Evolutionary conservation across 2,797 vertebrate species (phyloP).

Genomic region (Urophycis tenuis): DNA sequence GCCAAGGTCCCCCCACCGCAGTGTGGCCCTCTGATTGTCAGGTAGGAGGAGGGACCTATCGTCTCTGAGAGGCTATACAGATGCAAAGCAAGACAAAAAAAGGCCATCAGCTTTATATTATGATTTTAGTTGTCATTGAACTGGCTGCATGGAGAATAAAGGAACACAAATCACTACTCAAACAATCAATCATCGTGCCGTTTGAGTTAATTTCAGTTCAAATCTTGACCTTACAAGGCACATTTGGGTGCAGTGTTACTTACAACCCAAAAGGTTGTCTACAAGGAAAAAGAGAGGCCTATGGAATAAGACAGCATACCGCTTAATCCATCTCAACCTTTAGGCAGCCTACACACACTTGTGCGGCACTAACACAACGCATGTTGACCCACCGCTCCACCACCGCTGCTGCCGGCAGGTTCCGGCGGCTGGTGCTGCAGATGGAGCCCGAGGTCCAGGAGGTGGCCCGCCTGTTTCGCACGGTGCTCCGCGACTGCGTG

Average conservation of each 20-base stretch:
- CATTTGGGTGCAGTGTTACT: background rate
- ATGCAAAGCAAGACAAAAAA: background rate
- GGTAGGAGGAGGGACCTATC: conserved; percentile 51
- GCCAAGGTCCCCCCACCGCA: conserved; percentile 70
- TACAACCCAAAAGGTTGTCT: background rate
- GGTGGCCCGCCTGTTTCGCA: conserved; percentile 71
- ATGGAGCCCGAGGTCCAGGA: conserved; percentile 73
- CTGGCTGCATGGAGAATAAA: background rate
- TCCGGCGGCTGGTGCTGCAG: conserved; percentile 70
- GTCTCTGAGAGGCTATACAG: background rate
- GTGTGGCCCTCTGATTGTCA: conserved; percentile 74
- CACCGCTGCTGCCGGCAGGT: conserved; percentile 48
- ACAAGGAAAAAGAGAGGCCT: background rate
- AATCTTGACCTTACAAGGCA: background rate
- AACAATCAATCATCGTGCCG: background rate
- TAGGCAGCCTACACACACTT: background rate
- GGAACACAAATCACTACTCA: background rate
- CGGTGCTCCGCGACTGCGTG: conserved; percentile 60
- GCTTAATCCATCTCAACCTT: background rate
- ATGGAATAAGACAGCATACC: background rate
- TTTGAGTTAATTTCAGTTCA: background rate
- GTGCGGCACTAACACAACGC: background rate
- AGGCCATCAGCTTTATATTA: background rate
- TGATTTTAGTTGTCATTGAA: background rate
- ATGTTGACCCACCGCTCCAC: background rate